Percentiles rank a stretch among this genome's conserved stretches.
Conservation (phyloP, 2,113 vertebrate species). For the Potamarius usumacintae region DNA sequence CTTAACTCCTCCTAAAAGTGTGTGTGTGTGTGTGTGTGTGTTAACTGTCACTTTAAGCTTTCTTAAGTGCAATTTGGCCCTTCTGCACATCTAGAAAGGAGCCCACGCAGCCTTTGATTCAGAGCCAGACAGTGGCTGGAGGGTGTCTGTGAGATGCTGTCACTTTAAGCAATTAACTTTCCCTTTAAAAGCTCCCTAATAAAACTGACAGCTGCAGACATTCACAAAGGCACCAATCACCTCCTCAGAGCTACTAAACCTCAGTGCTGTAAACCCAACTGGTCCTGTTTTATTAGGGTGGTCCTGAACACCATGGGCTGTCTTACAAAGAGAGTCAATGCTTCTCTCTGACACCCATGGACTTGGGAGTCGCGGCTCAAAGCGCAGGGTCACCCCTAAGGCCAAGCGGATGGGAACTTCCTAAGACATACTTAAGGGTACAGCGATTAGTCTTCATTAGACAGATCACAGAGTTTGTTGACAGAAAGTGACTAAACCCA, state of each 20-base stretch:
- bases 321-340: conserved; percentile 30
- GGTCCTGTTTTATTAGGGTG: conserved; percentile 56
- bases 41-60: conserved; percentile 44
- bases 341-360: conserved; percentile 42
- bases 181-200: conserved; percentile 76
- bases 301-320: conserved; percentile 44
- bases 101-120: conserved; percentile 46
- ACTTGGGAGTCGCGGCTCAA: conserved; percentile 36
- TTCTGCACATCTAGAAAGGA: conserved; percentile 39
- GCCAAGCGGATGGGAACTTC: not conserved
- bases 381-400: not conserved
- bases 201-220: conserved; percentile 81
- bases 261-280: conserved; percentile 70
- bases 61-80: conserved; percentile 48
- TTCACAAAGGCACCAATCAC: conserved; percentile 72
- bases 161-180: conserved; percentile 80
- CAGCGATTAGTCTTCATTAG: not conserved
- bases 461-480: not conserved
- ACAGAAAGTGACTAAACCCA: not conserved
- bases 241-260: conserved; percentile 76
- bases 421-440: not conserved
- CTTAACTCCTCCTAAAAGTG: not conserved
- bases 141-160: conserved; percentile 64
- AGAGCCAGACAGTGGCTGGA: conserved; percentile 50
- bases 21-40: conserved; percentile 28